phyloP scores from a whole-genome alignment of 2,113 vertebrate species.

The Pelmatolapia mariae region DNA sequence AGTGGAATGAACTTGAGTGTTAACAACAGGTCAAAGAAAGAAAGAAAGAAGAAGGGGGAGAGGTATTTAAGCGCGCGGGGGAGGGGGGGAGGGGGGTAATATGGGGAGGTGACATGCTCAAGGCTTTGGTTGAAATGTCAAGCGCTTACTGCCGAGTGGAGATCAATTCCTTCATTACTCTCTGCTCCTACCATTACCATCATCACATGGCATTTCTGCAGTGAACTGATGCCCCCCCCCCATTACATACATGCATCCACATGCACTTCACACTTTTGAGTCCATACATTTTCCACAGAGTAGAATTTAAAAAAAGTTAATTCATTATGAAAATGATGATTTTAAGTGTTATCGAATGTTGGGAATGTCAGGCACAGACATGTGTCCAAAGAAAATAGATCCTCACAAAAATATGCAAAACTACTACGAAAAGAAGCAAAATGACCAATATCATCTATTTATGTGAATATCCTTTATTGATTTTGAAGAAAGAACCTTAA shows the following conservation, averaged over 20 bases:
- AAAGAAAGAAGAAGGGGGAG: neutral
- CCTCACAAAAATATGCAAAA: neutral
- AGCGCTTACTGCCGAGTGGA: slow-evolving; percentile 80
- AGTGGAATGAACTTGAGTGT: slow-evolving; percentile 48
- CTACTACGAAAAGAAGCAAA: neutral
- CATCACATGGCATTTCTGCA: slow-evolving; percentile 84
- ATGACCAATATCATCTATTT: neutral
- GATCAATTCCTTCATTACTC: slow-evolving; percentile 99
- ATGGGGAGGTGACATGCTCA: slow-evolving; percentile 74
- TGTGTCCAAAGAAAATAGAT: neutral
- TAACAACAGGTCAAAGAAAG: slow-evolving; percentile 49
- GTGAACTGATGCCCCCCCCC: slow-evolving; percentile 84
- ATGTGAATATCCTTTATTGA: neutral
- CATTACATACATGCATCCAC: slow-evolving; percentile 41
- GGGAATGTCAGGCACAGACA: neutral
- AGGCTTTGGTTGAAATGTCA: slow-evolving; percentile 98
- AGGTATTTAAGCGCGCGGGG: neutral
- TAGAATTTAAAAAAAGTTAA: neutral
- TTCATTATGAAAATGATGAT: neutral
- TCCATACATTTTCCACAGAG: neutral
- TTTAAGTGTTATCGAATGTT: neutral
- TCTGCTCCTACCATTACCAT: slow-evolving; percentile 86
- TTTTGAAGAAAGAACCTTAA: neutral
- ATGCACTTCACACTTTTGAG: slow-evolving; percentile 23
- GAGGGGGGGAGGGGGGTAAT: neutral